These are phyloP conservation scores for Cepphus grylle DNA, from an alignment of 2,113 vertebrate genomes.

Conservation along the genomic window DNA sequence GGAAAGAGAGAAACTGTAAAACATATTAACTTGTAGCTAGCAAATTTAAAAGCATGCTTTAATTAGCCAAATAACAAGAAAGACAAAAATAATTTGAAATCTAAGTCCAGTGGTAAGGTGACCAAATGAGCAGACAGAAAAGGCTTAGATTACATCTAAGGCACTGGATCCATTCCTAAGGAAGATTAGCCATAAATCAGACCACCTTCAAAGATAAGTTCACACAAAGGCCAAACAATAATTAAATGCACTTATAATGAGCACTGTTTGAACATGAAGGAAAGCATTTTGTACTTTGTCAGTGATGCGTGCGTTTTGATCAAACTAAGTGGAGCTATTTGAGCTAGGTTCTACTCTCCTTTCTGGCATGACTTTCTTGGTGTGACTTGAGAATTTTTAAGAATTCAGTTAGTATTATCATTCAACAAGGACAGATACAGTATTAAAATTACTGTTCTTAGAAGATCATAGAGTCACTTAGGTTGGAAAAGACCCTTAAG, in stretches of 20 bases:
- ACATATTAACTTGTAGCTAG: background rate
- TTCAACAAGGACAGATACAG: background rate
- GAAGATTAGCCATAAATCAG: background rate
- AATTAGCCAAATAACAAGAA: background rate
- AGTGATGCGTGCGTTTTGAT: background rate
- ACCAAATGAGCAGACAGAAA: background rate
- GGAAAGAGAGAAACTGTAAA: background rate
- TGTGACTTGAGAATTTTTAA: background rate
- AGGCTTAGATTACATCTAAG: background rate
- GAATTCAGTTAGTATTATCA: background rate
- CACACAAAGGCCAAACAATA: background rate
- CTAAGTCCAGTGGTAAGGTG: background rate
- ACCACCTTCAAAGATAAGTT: conserved; percentile 1
- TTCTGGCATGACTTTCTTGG: background rate
- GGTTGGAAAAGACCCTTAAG: background rate
- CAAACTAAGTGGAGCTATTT: background rate
- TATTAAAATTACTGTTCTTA: background rate
- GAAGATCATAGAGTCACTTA: background rate
- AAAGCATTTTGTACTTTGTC: background rate
- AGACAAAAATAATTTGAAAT: background rate
- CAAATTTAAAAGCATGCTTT: background rate
- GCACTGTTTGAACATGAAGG: background rate
- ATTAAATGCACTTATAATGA: background rate
- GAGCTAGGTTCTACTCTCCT: background rate
- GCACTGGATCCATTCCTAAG: background rate